phyloP scores from a whole-genome alignment of 2,888 invertebrate species.

The Elegia similella region DNA sequence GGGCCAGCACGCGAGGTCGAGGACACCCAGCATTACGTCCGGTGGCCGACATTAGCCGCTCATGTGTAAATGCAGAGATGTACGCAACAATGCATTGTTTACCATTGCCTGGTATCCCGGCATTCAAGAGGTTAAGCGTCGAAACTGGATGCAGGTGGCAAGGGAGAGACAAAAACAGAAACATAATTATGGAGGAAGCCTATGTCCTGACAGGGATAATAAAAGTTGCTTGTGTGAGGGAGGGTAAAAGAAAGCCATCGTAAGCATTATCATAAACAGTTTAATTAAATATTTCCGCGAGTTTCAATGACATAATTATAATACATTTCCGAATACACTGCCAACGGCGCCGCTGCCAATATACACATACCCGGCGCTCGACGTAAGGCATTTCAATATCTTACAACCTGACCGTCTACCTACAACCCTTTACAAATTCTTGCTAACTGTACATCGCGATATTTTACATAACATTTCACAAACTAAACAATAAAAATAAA shows the following conservation, averaged over 20 bases:
- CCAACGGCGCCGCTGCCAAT: conserved; percentile 37
- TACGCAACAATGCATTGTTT: no score
- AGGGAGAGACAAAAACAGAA: no score
- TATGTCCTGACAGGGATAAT: no score
- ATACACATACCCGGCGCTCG: conserved; percentile 43
- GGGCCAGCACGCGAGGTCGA: no score
- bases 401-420: conserved; percentile 40
- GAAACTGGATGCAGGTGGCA: no score
- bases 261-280: conserved; percentile 76
- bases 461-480: conserved; percentile 31
- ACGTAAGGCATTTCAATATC: conserved; percentile 50
- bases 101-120: no score
- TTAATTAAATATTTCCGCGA: conserved; percentile 72
- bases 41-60: no score
- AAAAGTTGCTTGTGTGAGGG: neutral
- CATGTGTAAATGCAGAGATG: no score
- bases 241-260: conserved; percentile 36
- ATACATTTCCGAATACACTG: conserved; percentile 61
- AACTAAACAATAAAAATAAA: conserved; percentile 21
- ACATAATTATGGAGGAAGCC: no score
- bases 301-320: conserved; percentile 59
- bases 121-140: no score
- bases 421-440: conserved; percentile 23
- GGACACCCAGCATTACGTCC: no score
- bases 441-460: conserved; percentile 35